Conservation (phyloP, 2,113 vertebrate genomes). For the Pica pica region DNA sequence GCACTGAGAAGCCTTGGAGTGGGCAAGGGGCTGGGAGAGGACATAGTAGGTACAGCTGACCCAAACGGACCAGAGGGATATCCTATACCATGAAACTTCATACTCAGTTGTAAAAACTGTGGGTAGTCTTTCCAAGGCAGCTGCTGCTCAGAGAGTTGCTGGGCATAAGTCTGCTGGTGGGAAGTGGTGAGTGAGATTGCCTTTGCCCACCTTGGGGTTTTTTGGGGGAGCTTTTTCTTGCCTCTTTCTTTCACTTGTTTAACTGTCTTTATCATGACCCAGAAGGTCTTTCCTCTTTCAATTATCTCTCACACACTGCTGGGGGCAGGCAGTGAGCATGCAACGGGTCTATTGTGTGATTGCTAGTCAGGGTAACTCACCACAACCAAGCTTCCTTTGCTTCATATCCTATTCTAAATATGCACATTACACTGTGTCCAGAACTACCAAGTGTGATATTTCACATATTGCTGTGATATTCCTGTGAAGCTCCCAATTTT, state of each 20-base stretch:
- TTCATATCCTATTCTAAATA: not conserved
- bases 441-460: not conserved
- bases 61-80: not conserved
- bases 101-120: not conserved
- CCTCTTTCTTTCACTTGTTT: not conserved
- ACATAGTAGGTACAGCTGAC: not conserved
- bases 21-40: not conserved
- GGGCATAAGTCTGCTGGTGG: not conserved
- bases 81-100: not conserved
- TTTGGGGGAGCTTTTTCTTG: not conserved
- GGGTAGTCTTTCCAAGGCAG: not conserved
- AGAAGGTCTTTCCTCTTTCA: not conserved
- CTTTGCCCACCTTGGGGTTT: not conserved
- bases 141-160: not conserved
- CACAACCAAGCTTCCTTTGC: not conserved
- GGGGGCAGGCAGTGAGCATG: not conserved
- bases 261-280: not conserved
- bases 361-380: not conserved
- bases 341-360: not conserved
- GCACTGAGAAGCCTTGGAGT: not conserved
- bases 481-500: not conserved
- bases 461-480: not conserved
- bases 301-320: not conserved
- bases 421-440: not conserved
- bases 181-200: not conserved